Evolutionary conservation across 2,113 vertebrate genomes (phyloP), one percentile per base, ranked within the genome.

Genomic region (Thinocorus orbignyianus): DNA sequence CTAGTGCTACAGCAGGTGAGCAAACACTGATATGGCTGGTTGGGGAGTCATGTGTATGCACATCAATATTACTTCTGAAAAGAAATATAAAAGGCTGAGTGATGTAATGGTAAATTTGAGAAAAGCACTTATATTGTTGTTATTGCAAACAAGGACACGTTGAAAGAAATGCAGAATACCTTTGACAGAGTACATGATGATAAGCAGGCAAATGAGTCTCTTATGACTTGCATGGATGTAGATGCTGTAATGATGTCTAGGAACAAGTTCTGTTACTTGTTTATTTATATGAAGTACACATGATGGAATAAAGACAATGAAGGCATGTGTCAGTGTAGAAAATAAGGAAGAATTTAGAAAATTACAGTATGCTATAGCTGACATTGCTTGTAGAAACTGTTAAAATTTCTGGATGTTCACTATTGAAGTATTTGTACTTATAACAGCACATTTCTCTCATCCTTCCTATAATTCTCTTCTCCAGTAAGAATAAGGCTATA

Each of bases 1-100:
- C 60, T 73, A 91, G 62, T 85, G 46, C 71, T 51, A 57, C 54
- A 95, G 85, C 94, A 97, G 96, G 91, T 97, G 97, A 96, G 31
- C 89, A 96, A 96, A 97, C 87, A 93, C 58, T 68, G 78, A 85
- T 95, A 93, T 62, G 31, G 19, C 55, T 94, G 49, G 11, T 57
- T 83, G 89, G 64, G 65, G 61, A 86, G 73, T 93, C 12, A 1
- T 54, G 71, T 31, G 17, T 84, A 57, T 42, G 51, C 54, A 57
- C 13, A 49, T 19, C 88, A 54, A 90, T 85, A 84, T 71, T 93
- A 31, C 46, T 76, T 88, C 81, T 87, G 31, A 76, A 92, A 88
- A 83, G 33, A 71, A 39, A 26, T 91, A 26, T 52, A 41, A 73
- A 79, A 86, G 68, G 14, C n/a, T 66, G 22, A 81, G 49, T 76